A percentile compares a stretch with the other conserved stretches of the same genome.
Evolutionary conservation across 2,888 invertebrate genomes (phyloP).

Genomic region (Ischnura elegans): DNA sequence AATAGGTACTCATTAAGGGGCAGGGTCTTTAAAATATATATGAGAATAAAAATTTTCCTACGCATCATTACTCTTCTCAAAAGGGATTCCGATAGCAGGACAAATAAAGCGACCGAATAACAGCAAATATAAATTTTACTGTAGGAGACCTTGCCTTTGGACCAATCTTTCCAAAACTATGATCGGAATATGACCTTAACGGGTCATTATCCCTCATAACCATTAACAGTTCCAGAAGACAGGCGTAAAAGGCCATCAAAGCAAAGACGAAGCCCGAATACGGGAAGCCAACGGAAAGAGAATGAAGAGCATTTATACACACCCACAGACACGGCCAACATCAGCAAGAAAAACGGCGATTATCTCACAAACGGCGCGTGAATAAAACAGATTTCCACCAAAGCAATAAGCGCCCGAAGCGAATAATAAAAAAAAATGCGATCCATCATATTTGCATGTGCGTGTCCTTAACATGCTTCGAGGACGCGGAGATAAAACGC

Average conservation of each 20-base stretch:
- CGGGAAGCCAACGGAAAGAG: neutral
- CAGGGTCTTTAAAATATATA: no score
- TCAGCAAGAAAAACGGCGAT: neutral
- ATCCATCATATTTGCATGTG: neutral
- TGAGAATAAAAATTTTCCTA: no score
- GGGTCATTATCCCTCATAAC: neutral
- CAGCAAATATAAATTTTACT: no score
- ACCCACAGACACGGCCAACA: neutral
- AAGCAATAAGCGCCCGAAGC: neutral
- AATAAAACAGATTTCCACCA: neutral
- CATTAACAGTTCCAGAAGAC: neutral
- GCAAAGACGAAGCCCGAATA: neutral
- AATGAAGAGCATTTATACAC: neutral
- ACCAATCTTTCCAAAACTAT: neutral
- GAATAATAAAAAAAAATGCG: neutral
- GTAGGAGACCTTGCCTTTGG: no score
- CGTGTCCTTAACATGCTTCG: no score
- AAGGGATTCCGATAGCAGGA: no score
- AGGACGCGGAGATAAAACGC: neutral
- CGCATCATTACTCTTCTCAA: no score
- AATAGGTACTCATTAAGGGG: no score
- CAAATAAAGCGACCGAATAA: no score
- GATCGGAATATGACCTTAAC: neutral
- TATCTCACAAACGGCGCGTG: neutral
- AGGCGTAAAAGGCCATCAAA: no score